These are phyloP conservation scores for Heteromormyrus szaboi DNA, from an alignment of 2,797 vertebrate genomes.

Conservation along the genomic window DNA sequence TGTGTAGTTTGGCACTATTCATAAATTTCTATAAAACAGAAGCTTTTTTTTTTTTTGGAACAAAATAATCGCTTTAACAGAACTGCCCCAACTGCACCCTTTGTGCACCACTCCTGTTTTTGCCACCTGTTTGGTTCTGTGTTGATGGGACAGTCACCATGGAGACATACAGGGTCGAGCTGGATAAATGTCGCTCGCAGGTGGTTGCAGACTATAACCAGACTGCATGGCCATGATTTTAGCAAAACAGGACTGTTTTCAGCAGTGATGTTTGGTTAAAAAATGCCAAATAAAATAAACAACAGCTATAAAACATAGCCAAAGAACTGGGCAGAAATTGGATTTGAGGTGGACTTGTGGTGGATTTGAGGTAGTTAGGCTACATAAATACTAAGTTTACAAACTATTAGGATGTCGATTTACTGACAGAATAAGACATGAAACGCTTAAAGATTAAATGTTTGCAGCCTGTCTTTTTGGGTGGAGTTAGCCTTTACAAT, in stretches of 20 bases:
- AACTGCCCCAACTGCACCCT: conserved; percentile 40
- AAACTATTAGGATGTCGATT: neutral
- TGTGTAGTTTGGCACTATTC: conserved; percentile 56
- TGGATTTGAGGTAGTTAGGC: neutral
- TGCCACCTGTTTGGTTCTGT: conserved; percentile 21
- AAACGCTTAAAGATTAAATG: neutral
- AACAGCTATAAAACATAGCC: neutral
- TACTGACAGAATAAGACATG: neutral
- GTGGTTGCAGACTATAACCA: neutral
- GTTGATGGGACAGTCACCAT: conserved; percentile 5
- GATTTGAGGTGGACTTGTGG: neutral
- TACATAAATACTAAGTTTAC: neutral
- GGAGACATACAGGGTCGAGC: neutral
- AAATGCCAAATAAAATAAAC: neutral
- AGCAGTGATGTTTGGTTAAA: neutral
- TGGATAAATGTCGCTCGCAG: neutral
- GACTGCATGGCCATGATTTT: neutral
- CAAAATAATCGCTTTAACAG: conserved; percentile 66
- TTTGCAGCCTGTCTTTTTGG: neutral
- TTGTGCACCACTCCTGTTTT: neutral
- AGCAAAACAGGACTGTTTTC: neutral
- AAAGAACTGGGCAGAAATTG: neutral
- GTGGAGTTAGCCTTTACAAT: neutral
- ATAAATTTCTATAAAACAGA: conserved; percentile 58
- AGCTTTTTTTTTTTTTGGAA: conserved; percentile 56